phyloP scores from a whole-genome alignment of 37 sponge, comb jelly and placozoan species.

The Haliclona indistincta region DNA sequence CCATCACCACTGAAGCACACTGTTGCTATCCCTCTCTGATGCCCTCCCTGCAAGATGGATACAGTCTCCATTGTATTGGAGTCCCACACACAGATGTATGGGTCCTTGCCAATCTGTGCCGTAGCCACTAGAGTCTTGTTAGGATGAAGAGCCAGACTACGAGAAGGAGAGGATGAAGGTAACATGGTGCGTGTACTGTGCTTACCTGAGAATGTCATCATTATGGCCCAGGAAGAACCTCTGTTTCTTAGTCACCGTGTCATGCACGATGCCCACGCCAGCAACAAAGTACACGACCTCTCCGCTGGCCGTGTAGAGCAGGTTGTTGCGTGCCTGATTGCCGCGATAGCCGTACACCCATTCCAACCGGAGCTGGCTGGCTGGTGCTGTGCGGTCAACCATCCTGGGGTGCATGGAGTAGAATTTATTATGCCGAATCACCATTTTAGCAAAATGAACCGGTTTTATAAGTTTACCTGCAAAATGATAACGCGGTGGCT shows the following conservation, averaged over 20 bases:
- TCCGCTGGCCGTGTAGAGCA: conserved; percentile 79
- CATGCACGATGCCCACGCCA: conserved; percentile 88
- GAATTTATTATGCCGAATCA: no score
- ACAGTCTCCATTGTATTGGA: conserved; percentile 67
- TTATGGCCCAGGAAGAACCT: conserved; percentile 88
- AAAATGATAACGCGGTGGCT: no score
- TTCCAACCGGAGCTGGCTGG: conserved; percentile 82
- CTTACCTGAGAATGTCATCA: conserved; percentile 95
- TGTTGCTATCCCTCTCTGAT: conserved; percentile 82
- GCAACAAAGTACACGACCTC: conserved; percentile 97
- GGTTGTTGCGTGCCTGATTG: conserved; percentile 94
- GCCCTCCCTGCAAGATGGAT: conserved; percentile 85
- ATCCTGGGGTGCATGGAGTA: no score
- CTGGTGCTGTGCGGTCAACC: conserved; percentile 75
- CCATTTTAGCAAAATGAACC: no score
- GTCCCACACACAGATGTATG: conserved; percentile 95
- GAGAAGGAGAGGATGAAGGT: conserved; percentile 15
- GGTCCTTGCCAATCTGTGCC: conserved; percentile 90
- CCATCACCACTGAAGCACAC: conserved; percentile 85
- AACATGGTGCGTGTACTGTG: background rate
- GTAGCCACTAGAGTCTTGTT: conserved; percentile 86
- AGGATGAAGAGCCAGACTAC: conserved; percentile 91
- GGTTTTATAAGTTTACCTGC: no score
- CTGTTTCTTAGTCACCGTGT: conserved; percentile 57
- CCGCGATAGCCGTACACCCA: conserved; percentile 99